Evolutionary conservation across 1,140 invertebrate genomes (phyloP).

Genomic region (Drosophila sturtevanti): DNA sequence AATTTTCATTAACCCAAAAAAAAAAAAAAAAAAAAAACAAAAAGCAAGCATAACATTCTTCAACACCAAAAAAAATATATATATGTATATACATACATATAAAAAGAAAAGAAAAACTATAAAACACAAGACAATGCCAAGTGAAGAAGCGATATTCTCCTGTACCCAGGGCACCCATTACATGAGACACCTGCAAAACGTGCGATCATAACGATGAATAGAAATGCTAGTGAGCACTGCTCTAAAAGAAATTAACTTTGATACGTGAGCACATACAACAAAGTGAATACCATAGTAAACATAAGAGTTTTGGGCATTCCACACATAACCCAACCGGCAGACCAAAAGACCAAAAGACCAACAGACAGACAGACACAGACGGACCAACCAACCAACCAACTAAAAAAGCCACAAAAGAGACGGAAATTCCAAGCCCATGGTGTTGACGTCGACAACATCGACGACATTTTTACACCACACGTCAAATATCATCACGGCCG

Average conservation of each 20-base stretch:
- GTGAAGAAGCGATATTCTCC: slow-evolving; percentile 12
- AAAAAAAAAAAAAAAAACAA: slow-evolving; percentile 28
- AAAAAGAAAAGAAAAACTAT: slow-evolving; percentile 16
- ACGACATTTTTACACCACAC: slow-evolving; percentile 3
- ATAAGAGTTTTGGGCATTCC: slow-evolving; percentile 49
- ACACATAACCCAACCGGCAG: slow-evolving; percentile 29
- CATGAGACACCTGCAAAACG: slow-evolving; percentile 69
- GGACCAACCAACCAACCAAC: neutral
- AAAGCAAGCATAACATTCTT: slow-evolving; percentile 26
- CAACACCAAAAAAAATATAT: slow-evolving; percentile 21
- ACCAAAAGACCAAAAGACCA: neutral
- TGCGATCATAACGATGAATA: slow-evolving; percentile 43
- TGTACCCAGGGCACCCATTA: slow-evolving; percentile 40
- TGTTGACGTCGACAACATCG: slow-evolving; percentile 5
- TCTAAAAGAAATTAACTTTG: slow-evolving; percentile 67
- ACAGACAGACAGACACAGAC: neutral
- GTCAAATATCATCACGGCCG: slow-evolving; percentile 2
- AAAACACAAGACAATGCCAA: slow-evolving; percentile 24
- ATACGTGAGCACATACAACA: slow-evolving; percentile 55
- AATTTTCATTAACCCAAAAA: slow-evolving; percentile 65
- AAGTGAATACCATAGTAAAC: slow-evolving; percentile 41
- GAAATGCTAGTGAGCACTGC: slow-evolving; percentile 55
- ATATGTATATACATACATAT: slow-evolving; percentile 20
- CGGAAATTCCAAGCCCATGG: slow-evolving; percentile 34
- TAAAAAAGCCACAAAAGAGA: slow-evolving; percentile 16